Base-by-base conservation (phyloP, 2,797 vertebrate species). In the Mus minutoides region DNA sequence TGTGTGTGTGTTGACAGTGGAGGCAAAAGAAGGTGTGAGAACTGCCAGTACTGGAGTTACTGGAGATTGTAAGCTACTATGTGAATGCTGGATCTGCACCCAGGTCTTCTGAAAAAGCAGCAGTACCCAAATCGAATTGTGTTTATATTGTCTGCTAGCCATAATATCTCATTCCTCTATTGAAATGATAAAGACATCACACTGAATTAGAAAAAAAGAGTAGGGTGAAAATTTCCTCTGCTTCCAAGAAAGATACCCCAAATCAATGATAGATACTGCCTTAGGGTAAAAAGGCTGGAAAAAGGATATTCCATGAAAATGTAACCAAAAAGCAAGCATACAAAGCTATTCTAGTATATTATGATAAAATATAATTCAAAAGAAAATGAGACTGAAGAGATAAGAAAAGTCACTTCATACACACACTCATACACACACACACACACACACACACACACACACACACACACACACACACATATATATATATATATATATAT, bases 81-180 rank as follows among this genome's bases (percentile, higher is more conserved):
- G 22, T 29, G 79, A 82, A 9, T 26, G 24, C 54, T 82, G 22
- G 12, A 40, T 58, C 12, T 26, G 54, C 26, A 58, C n/a, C 79
- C 22, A 58, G 14, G 13, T 58, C 21, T 58, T 56, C 34, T 8
- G 13, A n/a, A 40, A 37, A 56, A 60, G 22, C n/a, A 82, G 54
- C 22, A 4, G 29, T 40, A 3, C 22, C 19, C 54, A 40, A 40
- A 40, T 40, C 22, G 58, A 40, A 13, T 26, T 40, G 3, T 22
- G 37, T 22, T 9, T 8, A 1, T 58, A 14, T 26, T 21, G 3
- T 37, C 21, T 2, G 0, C 37, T 40, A 37, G n/a, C n/a, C n/a
- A 26, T 9, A 6, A 10, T 8, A 17, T 46, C 16, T 22, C 21
- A 31, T 62, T 84, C 5, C 0, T 62, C 26, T 62, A 31, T 19